Evolutionary conservation across 1,140 invertebrate species (phyloP), one percentile per base, ranked within the genome.

Genomic region (Phymastichus coffea): DNA sequence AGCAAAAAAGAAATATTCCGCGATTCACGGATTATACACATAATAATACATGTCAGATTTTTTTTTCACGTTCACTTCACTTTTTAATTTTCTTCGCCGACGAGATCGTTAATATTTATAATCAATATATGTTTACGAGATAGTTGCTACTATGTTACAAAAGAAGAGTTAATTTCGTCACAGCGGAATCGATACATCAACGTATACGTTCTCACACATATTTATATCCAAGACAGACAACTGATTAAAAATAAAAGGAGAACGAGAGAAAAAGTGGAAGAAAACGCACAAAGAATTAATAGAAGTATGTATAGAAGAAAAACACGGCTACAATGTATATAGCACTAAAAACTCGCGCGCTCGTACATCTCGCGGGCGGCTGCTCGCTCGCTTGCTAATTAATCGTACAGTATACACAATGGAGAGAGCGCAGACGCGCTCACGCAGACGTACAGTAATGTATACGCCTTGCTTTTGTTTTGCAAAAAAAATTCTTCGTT

Each of bases 381-480:
- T n/a, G n/a, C n/a, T n/a, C n/a, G n/a, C n/a, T n/a, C n/a, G n/a
- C n/a, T n/a, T n/a, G n/a, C n/a, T n/a, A n/a, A 59, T 62, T 38
- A 55, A 48, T 48, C 65, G 63, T 72, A 69, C 67, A 68, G 66
- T 69, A 47, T n/a, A n/a, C n/a, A n/a, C n/a, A n/a, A n/a, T n/a
- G n/a, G n/a, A n/a, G n/a, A n/a, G n/a, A n/a, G n/a, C n/a, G n/a
- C n/a, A n/a, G n/a, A n/a, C n/a, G n/a, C n/a, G n/a, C n/a, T n/a
- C n/a, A n/a, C n/a, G n/a, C n/a, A n/a, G n/a, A n/a, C n/a, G n/a
- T n/a, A n/a, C n/a, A n/a, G n/a, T n/a, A n/a, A n/a, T n/a, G n/a
- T n/a, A n/a, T n/a, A n/a, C n/a, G n/a, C n/a, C n/a, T n/a, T n/a
- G n/a, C n/a, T n/a, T n/a, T n/a, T n/a, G n/a, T n/a, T n/a, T n/a